These are phyloP conservation scores for Catocala nupta DNA, from an alignment of 2,888 invertebrate genomes.

Conservation along the genomic window DNA sequence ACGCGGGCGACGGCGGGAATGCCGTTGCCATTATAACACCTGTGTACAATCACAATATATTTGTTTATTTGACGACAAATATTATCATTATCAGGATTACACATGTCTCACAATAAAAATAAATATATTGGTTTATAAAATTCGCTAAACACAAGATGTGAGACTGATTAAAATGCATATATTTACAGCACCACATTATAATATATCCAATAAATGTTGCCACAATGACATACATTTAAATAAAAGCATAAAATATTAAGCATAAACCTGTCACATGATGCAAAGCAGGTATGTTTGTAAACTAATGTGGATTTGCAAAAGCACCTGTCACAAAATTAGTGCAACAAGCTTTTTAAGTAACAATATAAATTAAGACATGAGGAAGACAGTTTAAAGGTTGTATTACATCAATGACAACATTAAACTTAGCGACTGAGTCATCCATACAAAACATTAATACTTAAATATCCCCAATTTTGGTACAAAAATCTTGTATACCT, in stretches of 20 bases:
- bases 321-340: constrained; percentile 27
- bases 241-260: not conserved
- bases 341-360: constrained; percentile 26
- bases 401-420: constrained; percentile 47
- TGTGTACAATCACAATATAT: constrained; percentile 58
- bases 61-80: constrained; percentile 17
- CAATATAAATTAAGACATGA: constrained; percentile 37
- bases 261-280: constrained; percentile 6
- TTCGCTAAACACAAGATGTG: no score
- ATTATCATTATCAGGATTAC: no score
- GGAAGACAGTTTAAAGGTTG: constrained; percentile 38
- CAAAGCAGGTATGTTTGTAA: constrained; percentile 1
- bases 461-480: constrained; percentile 28
- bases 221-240: constrained; percentile 1
- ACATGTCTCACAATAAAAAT: no score
- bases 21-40: constrained; percentile 86
- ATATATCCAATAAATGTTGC: not conserved
- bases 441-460: constrained; percentile 25
- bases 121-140: no score
- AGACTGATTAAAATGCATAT: no score
- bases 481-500: constrained; percentile 18
- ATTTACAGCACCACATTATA: not conserved
- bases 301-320: constrained; percentile 4
- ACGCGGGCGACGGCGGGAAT: constrained; percentile 80
- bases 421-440: constrained; percentile 46